Evolutionary conservation across 2,888 invertebrate species (phyloP).

Genomic region (Cantharis flavilabris): DNA sequence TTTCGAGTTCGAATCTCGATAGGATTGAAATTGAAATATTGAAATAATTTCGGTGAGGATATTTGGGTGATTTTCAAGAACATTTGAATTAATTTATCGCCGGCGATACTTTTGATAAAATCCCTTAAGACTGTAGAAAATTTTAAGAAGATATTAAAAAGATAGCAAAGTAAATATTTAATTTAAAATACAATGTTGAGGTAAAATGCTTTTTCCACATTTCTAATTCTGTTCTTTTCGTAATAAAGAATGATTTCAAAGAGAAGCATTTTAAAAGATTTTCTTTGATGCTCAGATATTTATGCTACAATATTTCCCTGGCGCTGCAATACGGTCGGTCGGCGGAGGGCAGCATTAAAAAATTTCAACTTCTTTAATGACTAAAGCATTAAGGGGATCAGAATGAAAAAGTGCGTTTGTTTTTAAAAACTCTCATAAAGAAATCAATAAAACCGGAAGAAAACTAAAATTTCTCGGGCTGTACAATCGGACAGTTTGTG

Average conservation of each 20-base stretch:
- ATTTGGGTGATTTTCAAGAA: neutral
- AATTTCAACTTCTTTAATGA: neutral
- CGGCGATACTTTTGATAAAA: neutral
- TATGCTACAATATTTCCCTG: constrained; percentile 33
- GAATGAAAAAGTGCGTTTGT: neutral
- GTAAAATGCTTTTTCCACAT: constrained; percentile 37
- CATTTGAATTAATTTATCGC: neutral
- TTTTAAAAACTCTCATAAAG: constrained; percentile 25
- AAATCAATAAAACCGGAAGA: constrained; percentile 35
- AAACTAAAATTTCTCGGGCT: constrained; percentile 46
- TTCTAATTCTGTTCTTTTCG: constrained; percentile 36
- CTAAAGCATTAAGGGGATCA: neutral
- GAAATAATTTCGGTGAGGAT: neutral
- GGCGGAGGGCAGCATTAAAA: constrained; percentile 4
- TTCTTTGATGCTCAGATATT: constrained; percentile 39
- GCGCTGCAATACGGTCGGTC: constrained; percentile 19
- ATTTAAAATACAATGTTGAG: constrained; percentile 23
- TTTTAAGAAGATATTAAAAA: neutral
- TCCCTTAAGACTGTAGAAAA: neutral
- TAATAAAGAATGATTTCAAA: constrained; percentile 40
- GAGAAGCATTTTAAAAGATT: constrained; percentile 38
- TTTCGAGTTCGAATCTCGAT: neutral
- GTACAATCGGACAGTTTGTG: constrained; percentile 36
- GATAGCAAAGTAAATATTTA: constrained; percentile 10
- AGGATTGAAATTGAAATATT: too few relatives aligned